Percentiles rank a stretch among this genome's conserved stretches.
Conservation (phyloP, 2,888 invertebrate species). For the Maniola hyperantus region DNA sequence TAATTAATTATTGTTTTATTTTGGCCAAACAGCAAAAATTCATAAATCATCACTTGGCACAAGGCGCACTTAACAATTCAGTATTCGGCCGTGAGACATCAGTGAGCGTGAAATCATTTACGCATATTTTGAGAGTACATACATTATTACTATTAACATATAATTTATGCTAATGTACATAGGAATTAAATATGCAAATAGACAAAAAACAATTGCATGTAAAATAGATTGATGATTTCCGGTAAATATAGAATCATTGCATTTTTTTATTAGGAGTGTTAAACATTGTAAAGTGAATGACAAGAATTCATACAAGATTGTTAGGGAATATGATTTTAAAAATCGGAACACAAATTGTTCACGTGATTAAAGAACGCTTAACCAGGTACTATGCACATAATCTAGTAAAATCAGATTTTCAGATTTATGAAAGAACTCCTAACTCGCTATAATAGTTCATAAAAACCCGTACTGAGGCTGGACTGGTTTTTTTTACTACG, state of each 20-base stretch:
- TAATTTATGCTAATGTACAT: neutral
- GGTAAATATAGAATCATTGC: neutral
- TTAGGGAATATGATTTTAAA: neutral
- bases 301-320: neutral
- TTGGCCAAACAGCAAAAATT: too few relatives aligned
- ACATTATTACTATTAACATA: neutral
- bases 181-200: neutral
- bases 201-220: neutral
- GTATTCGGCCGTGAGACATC: neutral
- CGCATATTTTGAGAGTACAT: neutral
- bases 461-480: too few relatives aligned
- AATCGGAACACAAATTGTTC: too few relatives aligned
- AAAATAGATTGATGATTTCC: neutral
- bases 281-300: neutral
- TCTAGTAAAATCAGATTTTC: too few relatives aligned
- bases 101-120: neutral
- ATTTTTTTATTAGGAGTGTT: neutral
- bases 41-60: too few relatives aligned
- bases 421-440: too few relatives aligned
- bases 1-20: too few relatives aligned
- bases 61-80: too few relatives aligned
- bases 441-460: too few relatives aligned
- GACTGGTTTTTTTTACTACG: too few relatives aligned
- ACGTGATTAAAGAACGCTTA: too few relatives aligned
- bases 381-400: too few relatives aligned